Percentiles rank a stretch among this genome's conserved stretches.
Evolutionary conservation across 2,888 invertebrate genomes (phyloP).

Genomic region (Tanytarsus gracilentus): DNA sequence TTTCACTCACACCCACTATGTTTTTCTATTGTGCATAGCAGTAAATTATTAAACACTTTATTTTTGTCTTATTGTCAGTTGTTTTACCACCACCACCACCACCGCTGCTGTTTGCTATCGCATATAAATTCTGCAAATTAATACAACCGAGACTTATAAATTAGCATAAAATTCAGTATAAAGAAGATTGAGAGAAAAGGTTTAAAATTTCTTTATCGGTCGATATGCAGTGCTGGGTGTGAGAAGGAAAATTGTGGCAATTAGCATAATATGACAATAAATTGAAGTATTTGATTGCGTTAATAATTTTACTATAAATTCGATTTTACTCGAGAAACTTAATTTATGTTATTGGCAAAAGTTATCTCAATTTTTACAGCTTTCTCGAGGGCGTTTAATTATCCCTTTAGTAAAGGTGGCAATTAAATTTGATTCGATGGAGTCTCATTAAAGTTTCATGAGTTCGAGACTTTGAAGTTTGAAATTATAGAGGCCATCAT

Average conservation of each 20-base stretch:
- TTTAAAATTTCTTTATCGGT: conserved; percentile 12
- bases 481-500: too few relatives aligned
- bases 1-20: too few relatives aligned
- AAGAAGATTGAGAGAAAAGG: background rate
- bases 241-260: background rate
- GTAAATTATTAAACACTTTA: conserved; percentile 19
- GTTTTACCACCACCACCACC: background rate
- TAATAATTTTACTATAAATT: conserved; percentile 11
- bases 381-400: too few relatives aligned
- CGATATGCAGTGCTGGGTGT: background rate
- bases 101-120: conserved; percentile 10
- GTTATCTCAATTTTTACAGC: too few relatives aligned
- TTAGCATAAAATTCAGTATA: conserved; percentile 9
- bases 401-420: too few relatives aligned
- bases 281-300: conserved; percentile 14
- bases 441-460: too few relatives aligned
- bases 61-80: background rate
- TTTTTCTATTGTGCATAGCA: too few relatives aligned
- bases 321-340: conserved; percentile 4
- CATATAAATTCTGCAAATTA: conserved; percentile 15
- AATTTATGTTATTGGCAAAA: too few relatives aligned
- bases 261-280: conserved; percentile 16
- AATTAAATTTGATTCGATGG: too few relatives aligned
- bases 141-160: conserved; percentile 16
- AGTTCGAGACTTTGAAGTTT: too few relatives aligned